phyloP scores from a whole-genome alignment of 2,888 invertebrate species.

The Pelosia muscerda region DNA sequence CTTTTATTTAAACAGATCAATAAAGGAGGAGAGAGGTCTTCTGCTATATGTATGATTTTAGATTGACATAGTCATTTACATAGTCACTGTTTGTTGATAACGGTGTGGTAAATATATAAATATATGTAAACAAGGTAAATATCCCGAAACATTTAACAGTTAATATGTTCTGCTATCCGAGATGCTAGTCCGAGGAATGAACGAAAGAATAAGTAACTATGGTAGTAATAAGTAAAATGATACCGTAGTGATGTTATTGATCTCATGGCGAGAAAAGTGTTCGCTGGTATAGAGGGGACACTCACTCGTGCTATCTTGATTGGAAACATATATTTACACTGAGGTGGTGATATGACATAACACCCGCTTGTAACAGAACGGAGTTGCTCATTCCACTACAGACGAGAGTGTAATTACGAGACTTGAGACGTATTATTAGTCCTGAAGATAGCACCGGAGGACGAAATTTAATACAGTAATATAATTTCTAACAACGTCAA shows the following conservation, averaged over 20 bases:
- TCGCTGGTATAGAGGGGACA: neutral
- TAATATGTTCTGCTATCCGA: too few relatives aligned
- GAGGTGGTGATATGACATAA: neutral
- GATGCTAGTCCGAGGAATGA: too few relatives aligned
- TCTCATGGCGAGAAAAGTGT: neutral
- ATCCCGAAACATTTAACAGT: too few relatives aligned
- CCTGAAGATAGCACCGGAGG: neutral
- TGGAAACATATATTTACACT: slow-evolving; percentile 11
- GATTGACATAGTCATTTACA: too few relatives aligned
- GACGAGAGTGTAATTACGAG: slow-evolving; percentile 32
- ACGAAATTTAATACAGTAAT: neutral
- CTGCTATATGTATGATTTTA: too few relatives aligned
- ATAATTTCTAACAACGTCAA: neutral
- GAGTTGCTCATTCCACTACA: slow-evolving; percentile 39
- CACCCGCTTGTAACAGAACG: slow-evolving; percentile 19
- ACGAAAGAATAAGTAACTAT: too few relatives aligned
- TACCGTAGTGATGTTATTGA: neutral
- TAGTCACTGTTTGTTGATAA: too few relatives aligned
- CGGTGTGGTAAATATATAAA: too few relatives aligned
- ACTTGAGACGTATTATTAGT: slow-evolving; percentile 28
- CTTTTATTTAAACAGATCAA: too few relatives aligned
- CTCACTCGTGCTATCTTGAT: slow-evolving; percentile 10
- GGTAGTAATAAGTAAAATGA: too few relatives aligned
- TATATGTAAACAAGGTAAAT: too few relatives aligned
- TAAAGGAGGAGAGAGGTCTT: too few relatives aligned